phyloP scores from a whole-genome alignment of 2,888 invertebrate species.

The Apantesis nais region DNA sequence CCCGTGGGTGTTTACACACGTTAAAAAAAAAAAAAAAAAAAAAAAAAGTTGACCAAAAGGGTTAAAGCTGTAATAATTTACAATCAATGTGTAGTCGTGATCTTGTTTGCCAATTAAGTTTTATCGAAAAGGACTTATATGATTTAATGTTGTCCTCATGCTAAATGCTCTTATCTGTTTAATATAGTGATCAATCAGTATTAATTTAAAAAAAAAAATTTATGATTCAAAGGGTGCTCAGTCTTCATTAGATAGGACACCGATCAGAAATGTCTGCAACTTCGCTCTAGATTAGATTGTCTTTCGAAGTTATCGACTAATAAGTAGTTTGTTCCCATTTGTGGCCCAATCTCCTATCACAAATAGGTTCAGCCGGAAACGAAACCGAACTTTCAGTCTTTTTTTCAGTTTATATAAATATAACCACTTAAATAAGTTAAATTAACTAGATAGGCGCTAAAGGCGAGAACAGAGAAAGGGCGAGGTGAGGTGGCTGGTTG shows the following conservation, averaged over 20 bases:
- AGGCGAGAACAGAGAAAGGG: too few species aligned
- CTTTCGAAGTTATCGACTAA: constrained; percentile 51
- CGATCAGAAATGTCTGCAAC: constrained; percentile 50
- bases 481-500: too few species aligned
- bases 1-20: too few species aligned
- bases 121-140: neutral
- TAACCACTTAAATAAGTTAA: too few species aligned
- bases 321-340: constrained; percentile 43
- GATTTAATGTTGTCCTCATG: neutral
- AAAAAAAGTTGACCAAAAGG: too few species aligned
- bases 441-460: too few species aligned
- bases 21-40: too few species aligned
- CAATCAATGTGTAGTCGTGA: neutral
- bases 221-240: constrained; percentile 50
- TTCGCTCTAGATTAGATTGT: constrained; percentile 51
- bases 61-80: neutral
- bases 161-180: neutral
- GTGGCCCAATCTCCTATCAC: constrained; percentile 46
- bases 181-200: constrained; percentile 13
- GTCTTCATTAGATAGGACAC: constrained; percentile 51
- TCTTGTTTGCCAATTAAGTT: neutral
- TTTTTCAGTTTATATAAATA: too few species aligned
- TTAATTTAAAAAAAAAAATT: constrained; percentile 28
- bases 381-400: too few species aligned
- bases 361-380: too few species aligned